phyloP scores from a whole-genome alignment of 1,140 invertebrate genomes.

The Littorina saxatilis region DNA sequence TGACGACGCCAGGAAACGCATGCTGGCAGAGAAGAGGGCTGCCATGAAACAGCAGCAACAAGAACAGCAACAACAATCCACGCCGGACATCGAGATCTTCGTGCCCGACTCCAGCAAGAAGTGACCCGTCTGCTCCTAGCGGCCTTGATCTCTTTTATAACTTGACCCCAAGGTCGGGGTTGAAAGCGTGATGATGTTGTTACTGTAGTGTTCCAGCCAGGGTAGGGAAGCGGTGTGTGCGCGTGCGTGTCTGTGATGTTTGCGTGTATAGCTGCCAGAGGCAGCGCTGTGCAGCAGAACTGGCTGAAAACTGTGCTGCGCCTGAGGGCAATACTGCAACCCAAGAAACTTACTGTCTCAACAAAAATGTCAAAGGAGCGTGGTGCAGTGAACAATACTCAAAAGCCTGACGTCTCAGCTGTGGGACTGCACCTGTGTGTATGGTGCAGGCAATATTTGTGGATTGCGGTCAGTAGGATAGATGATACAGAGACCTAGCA shows the following conservation, averaged over 20 bases:
- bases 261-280: neutral
- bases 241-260: neutral
- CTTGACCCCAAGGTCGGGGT: neutral
- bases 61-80: slow-evolving; percentile 41
- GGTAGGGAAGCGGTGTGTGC: neutral
- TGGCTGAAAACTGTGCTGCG: neutral
- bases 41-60: slow-evolving; percentile 77
- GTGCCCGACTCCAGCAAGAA: slow-evolving; percentile 54
- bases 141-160: neutral
- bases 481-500: too few relatives aligned
- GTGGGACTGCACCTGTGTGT: too few relatives aligned
- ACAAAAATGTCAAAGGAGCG: neutral
- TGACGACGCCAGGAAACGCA: slow-evolving; percentile 86
- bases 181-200: neutral
- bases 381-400: neutral
- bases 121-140: slow-evolving; percentile 10
- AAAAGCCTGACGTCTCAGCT: too few relatives aligned
- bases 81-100: slow-evolving; percentile 66
- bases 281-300: neutral
- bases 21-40: slow-evolving; percentile 86
- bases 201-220: neutral
- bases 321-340: neutral
- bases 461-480: too few relatives aligned
- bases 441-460: too few relatives aligned
- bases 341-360: neutral